These are phyloP conservation scores for Leptopterna dolabrata DNA, from an alignment of 2,888 invertebrate genomes.

Conservation along the genomic window DNA sequence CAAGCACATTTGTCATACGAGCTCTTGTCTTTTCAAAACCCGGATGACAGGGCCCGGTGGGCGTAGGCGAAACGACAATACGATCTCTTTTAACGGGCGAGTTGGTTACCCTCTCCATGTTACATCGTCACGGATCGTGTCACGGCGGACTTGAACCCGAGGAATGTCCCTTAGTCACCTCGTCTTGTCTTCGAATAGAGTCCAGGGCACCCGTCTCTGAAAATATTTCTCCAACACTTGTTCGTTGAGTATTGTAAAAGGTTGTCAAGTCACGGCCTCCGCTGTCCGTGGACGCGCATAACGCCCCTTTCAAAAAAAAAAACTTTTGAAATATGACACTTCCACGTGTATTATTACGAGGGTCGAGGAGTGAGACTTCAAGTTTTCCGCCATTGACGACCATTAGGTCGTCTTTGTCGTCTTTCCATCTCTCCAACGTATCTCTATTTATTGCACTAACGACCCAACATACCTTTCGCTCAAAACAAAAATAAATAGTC, in stretches of 20 bases:
- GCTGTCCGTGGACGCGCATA: constrained; percentile 33
- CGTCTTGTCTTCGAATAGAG: neutral
- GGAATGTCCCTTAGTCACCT: constrained; percentile 27
- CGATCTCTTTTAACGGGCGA: neutral
- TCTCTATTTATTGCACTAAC: constrained; percentile 33
- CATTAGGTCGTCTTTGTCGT: neutral
- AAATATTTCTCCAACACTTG: constrained; percentile 48
- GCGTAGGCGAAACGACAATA: constrained; percentile 7
- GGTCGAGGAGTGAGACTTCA: constrained; percentile 30
- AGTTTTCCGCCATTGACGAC: constrained; percentile 16
- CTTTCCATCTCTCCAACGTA: neutral
- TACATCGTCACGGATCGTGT: constrained; percentile 20
- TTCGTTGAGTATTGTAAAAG: constrained; percentile 25
- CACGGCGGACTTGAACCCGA: neutral
- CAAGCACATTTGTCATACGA: neutral
- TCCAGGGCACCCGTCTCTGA: neutral
- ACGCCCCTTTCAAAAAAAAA: neutral
- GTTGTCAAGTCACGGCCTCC: constrained; percentile 21
- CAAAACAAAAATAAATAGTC: constrained; percentile 46
- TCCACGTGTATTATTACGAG: constrained; percentile 13
- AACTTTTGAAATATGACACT: constrained; percentile 19
- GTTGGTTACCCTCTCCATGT: constrained; percentile 7
- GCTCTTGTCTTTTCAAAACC: neutral
- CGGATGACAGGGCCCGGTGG: neutral
- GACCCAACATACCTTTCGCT: constrained; percentile 30